Evolutionary conservation across 2,888 invertebrate genomes (phyloP).

Genomic region (Diploptera punctata): DNA sequence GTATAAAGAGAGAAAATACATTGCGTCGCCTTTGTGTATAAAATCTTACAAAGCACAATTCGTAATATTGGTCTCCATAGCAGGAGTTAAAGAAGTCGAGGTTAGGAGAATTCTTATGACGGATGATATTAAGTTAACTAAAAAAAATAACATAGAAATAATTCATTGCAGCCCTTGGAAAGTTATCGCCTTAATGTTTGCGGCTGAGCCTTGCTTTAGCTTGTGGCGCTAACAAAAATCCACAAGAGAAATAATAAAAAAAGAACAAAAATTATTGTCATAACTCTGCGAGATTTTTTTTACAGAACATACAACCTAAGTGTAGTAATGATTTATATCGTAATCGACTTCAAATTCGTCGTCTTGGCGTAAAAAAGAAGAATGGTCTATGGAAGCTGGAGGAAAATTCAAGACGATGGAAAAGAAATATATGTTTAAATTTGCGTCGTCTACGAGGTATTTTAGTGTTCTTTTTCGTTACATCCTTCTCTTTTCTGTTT

Average conservation of each 20-base stretch:
- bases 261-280: slow-evolving; percentile 28
- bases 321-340: slow-evolving; percentile 34
- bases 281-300: not conserved
- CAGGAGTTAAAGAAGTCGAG: not conserved
- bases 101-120: not conserved
- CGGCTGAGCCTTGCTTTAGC: not conserved
- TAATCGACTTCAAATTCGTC: slow-evolving; percentile 35
- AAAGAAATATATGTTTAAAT: slow-evolving; percentile 38
- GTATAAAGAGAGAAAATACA: too few species aligned
- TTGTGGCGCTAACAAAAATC: not conserved
- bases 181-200: slow-evolving; percentile 18
- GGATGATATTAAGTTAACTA: slow-evolving; percentile 4
- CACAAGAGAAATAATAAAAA: not conserved
- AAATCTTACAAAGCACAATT: not conserved
- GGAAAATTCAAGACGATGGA: slow-evolving; percentile 37
- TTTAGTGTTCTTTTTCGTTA: too few species aligned
- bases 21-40: too few species aligned
- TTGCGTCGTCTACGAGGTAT: slow-evolving; percentile 9
- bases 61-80: not conserved
- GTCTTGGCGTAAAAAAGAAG: slow-evolving; percentile 7
- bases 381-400: too few species aligned
- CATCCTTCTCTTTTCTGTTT: not conserved
- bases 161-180: not conserved
- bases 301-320: slow-evolving; percentile 22
- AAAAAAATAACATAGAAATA: slow-evolving; percentile 16